Evolutionary conservation across 2,797 vertebrate species (phyloP), one percentile per base, ranked within the genome.

Genomic region (Pyrocephalus nanus): DNA sequence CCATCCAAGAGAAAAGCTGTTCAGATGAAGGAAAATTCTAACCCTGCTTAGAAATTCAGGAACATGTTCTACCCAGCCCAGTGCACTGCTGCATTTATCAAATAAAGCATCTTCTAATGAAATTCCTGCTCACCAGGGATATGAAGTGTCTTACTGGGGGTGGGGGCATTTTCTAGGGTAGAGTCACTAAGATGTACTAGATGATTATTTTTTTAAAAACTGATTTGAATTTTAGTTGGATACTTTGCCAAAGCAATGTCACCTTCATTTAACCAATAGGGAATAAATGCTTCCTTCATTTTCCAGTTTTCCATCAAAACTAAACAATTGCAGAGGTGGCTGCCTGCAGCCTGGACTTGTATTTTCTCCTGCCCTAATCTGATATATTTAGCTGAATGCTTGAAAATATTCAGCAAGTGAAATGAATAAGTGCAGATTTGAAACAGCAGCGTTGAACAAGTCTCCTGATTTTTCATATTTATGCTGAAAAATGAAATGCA

Each of bases 371-470:
- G 38, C 70, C 72, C 14, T 85, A 57, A 89, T 50, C 86, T 91
- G 25, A 86, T 80, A 51, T 77, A 91, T 53, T 64, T n/a, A 90
- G 65, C 15, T 7, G 55, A 93, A 64, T 50, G 36, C 42, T 6
- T 74, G 53, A 57, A 92, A 85, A 79, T 50, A 74, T 61, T 61
- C 77, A 85, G 75, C 65, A 61, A 89, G 25, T 72, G 73, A 86
- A 84, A 92, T 48, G 15, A 78, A 2, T 54, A 73, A 88, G n/a
- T n/a, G 30, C 38, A 47, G 50, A 38, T 76, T 62, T 81, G 69
- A 69, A 90, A 71, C 1, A n/a, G 66, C 26, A 66, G 22, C 50
- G 34, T 6, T 64, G 73, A 76, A 51, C 48, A 67, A 85, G 36
- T 47, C 61, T 85, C 60, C 34, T 61, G 45, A 54, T 75, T 75